These are phyloP conservation scores for Bilobella aurantiaca DNA, from an alignment of 1,140 invertebrate species.

Conservation along the genomic window DNA sequence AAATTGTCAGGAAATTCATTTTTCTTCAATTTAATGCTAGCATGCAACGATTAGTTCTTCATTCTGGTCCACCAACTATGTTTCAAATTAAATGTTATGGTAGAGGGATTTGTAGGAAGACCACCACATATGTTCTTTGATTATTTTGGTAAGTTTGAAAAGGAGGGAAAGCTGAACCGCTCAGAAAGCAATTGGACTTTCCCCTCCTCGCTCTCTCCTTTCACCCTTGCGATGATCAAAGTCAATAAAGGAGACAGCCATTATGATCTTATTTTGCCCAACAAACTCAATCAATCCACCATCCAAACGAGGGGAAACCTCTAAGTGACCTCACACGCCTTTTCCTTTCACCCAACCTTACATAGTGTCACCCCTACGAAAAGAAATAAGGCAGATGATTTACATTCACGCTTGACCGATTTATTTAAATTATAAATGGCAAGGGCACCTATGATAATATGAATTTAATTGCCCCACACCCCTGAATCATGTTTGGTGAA, in stretches of 20 bases:
- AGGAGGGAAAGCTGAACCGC: no score
- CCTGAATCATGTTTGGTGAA: no score
- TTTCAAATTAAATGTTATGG: background rate
- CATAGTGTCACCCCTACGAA: background rate
- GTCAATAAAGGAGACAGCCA: background rate
- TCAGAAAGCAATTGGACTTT: background rate
- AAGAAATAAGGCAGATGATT: background rate
- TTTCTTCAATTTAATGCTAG: no score
- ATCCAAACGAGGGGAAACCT: background rate
- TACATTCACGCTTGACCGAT: constrained; percentile 2
- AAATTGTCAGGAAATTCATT: no score
- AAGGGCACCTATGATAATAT: no score
- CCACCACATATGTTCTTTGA: background rate
- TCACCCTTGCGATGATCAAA: background rate
- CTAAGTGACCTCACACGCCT: background rate
- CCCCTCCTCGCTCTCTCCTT: background rate
- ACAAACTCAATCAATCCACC: background rate
- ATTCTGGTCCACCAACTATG: no score
- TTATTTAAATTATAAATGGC: background rate
- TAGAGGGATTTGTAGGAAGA: background rate
- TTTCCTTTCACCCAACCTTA: background rate
- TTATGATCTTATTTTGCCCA: background rate
- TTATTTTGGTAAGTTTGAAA: background rate
- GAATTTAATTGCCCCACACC: no score
- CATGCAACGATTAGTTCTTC: no score